Evolutionary conservation across 2,888 invertebrate species (phyloP).

Genomic region (Phengaris arion): DNA sequence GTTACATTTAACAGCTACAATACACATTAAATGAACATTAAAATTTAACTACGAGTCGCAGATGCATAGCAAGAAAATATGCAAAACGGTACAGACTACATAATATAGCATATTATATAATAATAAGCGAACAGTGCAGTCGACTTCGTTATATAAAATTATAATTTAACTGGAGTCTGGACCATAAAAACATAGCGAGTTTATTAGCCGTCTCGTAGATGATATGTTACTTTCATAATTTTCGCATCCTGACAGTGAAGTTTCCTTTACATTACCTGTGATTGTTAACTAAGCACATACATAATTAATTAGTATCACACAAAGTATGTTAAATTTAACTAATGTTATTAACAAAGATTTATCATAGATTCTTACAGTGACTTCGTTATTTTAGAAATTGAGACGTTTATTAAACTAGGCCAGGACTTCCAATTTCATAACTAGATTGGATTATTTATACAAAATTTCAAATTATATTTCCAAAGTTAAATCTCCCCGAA

Average conservation of each 20-base stretch:
- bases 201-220: slow-evolving; percentile 10
- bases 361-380: background rate
- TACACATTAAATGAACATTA: background rate
- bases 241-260: background rate
- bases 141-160: slow-evolving; percentile 15
- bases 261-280: background rate
- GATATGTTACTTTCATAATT: slow-evolving; percentile 13
- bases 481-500: background rate
- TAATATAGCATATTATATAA: slow-evolving; percentile 10
- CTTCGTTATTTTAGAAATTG: background rate
- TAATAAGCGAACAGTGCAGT: slow-evolving; percentile 15
- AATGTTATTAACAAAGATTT: too few relatives aligned
- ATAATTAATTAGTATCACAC: too few relatives aligned
- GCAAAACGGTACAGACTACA: background rate
- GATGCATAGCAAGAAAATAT: slow-evolving; percentile 24
- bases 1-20: background rate
- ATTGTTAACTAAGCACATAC: background rate
- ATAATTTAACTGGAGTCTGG: slow-evolving; percentile 2
- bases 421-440: background rate
- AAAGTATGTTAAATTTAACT: too few relatives aligned
- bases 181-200: background rate
- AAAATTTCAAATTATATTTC: background rate
- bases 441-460: too few relatives aligned
- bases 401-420: background rate
- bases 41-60: background rate